Evolutionary conservation across 2,113 vertebrate genomes (phyloP), one percentile per base, ranked within the genome.

Genomic region (Micronycteris hirsuta): DNA sequence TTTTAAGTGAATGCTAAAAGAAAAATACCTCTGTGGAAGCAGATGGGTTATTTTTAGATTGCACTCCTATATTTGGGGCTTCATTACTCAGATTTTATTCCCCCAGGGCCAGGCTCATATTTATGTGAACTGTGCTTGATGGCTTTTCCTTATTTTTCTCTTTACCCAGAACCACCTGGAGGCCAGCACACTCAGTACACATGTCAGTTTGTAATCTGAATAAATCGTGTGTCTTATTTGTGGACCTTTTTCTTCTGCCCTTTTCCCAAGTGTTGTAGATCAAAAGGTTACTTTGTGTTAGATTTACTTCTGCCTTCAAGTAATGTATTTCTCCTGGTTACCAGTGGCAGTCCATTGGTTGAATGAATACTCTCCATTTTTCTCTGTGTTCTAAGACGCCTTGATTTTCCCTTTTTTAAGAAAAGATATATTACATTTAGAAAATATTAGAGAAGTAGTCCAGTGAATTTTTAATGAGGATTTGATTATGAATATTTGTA

Each of bases 1-100:
- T 96, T 96, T 94, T 4, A 1, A 97, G 73, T 71, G 52, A 82
- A 93, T 67, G 61, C 73, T 83, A 81, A 95, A 94, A 94, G 78
- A 88, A 95, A 97, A 96, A 93, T 92, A 91, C 49, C 92, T 97
- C 88, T 65, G 90, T 49, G 56, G 89, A 94, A 86, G 88, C 91
- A 96, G 71, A 90, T 86, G 87, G 45, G 73, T 89, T 98, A 97
- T 97, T 97, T 98, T 98, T 97, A 98, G 96, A 65, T 83, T 86
- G 20, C 41, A 96, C 41, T 95, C 91, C 96, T 97, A 89, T 97
- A 94, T 97, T 98, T 97, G 97, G 97, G 94, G 86, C 74, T 96
- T 97, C 91, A 81, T 96, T 96, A 86, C 91, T 94, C 78, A 96
- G 82, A 63, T 83, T 91, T 68, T 87, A 83, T 45, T 14, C 67